Conservation (phyloP, 2,113 vertebrate species). For the Megaceryle maxima region DNA sequence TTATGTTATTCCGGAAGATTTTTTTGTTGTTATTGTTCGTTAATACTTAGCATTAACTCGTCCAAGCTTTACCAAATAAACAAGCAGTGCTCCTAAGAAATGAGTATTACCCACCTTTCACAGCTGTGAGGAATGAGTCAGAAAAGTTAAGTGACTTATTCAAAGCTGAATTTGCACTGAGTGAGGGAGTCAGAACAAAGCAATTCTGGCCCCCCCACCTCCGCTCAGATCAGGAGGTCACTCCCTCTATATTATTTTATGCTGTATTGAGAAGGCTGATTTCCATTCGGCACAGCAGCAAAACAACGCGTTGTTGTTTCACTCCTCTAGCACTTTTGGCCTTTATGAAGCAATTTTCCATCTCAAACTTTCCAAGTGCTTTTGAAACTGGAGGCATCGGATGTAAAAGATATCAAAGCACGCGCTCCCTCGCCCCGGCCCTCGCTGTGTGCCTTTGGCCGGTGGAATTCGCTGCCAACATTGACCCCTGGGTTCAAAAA, state of each 20-base stretch:
- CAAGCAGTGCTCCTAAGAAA: neutral
- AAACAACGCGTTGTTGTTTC: neutral
- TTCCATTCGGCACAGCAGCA: neutral
- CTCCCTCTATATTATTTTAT: slow-evolving; percentile 8
- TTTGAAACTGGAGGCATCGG: slow-evolving; percentile 6
- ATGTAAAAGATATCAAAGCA: neutral
- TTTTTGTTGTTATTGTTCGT: neutral
- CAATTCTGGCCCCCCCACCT: neutral
- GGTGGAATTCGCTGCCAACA: rapidly evolving
- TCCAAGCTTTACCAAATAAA: neutral
- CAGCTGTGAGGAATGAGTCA: slow-evolving; percentile 14
- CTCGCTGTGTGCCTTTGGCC: neutral
- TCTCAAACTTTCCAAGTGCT: slow-evolving; percentile 4
- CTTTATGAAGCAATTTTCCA: slow-evolving; percentile 40
- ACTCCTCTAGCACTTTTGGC: neutral
- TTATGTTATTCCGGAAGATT: neutral
- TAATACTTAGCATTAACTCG: neutral
- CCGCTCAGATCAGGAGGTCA: neutral
- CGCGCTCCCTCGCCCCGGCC: neutral
- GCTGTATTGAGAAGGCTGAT: neutral
- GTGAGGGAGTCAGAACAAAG: neutral
- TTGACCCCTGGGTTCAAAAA: neutral
- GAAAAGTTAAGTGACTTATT: neutral
- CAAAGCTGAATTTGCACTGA: neutral
- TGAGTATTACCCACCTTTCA: neutral